Evolutionary conservation across 2,113 vertebrate species (phyloP).

Genomic region (Dasyurus viverrinus): DNA sequence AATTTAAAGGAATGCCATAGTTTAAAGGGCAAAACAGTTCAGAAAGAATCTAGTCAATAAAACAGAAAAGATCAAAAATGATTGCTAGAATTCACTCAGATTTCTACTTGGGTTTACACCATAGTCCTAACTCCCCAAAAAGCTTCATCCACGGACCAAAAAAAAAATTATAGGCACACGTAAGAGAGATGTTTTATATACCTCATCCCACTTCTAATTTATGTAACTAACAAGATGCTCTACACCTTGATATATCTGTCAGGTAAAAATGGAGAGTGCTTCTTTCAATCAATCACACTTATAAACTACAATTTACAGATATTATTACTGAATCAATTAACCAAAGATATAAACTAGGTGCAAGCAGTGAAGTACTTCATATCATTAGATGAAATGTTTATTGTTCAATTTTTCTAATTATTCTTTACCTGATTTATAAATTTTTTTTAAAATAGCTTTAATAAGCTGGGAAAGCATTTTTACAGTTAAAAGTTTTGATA

Average conservation of each 20-base stretch:
- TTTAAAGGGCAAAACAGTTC: background rate
- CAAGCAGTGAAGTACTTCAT: background rate
- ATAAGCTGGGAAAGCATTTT: too few relatives aligned
- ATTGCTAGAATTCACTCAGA: background rate
- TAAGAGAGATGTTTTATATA: background rate
- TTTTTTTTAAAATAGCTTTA: too few relatives aligned
- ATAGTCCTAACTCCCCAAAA: background rate
- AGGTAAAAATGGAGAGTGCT: background rate
- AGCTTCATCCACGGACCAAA: background rate
- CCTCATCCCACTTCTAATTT: background rate
- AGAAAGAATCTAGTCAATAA: background rate
- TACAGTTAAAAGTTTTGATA: too few relatives aligned
- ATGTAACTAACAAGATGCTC: background rate
- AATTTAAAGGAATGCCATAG: background rate
- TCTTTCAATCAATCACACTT: background rate
- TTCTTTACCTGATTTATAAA: too few relatives aligned
- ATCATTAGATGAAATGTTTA: background rate
- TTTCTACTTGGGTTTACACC: background rate
- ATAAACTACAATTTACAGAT: background rate
- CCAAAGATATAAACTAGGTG: background rate
- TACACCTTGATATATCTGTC: background rate
- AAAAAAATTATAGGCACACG: background rate
- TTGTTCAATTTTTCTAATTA: too few relatives aligned
- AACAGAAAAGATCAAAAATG: background rate
- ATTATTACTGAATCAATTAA: background rate